Conservation (phyloP, 2,113 vertebrate genomes). For the Jaculus jaculus region DNA sequence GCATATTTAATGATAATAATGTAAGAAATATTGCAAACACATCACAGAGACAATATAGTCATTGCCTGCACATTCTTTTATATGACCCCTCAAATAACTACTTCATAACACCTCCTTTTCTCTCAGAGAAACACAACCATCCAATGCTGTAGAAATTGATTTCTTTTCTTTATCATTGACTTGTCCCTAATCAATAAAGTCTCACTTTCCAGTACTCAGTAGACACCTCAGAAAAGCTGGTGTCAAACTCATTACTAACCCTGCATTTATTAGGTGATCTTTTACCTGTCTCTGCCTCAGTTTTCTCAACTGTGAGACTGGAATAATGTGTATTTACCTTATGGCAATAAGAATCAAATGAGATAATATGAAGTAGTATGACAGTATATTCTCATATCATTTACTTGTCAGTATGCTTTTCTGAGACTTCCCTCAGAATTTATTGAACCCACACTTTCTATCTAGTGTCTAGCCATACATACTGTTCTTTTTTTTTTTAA, state of each 20-base stretch:
- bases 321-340: background rate
- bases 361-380: background rate
- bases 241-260: background rate
- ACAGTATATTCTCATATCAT: too few relatives aligned
- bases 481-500: too few relatives aligned
- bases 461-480: background rate
- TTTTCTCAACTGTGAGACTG: constrained; percentile 9
- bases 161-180: background rate
- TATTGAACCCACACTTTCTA: background rate
- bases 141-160: too few relatives aligned
- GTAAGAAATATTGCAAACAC: too few relatives aligned
- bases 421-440: background rate
- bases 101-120: background rate
- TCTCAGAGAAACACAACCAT: background rate
- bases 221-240: background rate
- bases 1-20: background rate
- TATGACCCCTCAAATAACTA: background rate
- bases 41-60: background rate
- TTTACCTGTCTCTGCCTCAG: background rate
- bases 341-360: background rate
- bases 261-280: background rate
- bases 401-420: background rate
- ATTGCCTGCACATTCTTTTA: background rate
- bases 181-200: background rate
- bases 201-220: too few relatives aligned